These are phyloP conservation scores for Scopus umbretta DNA, from an alignment of 2,113 vertebrate genomes.

Conservation along the genomic window DNA sequence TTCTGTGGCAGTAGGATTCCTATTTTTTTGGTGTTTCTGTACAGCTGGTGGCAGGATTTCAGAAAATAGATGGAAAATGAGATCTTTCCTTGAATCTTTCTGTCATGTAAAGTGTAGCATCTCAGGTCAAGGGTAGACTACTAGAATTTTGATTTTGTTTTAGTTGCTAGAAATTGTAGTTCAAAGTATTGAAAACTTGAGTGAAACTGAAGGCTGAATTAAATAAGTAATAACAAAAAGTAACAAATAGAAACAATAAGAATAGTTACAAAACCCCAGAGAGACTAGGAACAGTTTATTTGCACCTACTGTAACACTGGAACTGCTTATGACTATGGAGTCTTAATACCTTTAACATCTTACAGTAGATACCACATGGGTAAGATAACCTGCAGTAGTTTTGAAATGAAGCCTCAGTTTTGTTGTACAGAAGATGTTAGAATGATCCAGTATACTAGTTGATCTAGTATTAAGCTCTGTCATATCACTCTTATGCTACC, in stretches of 20 bases:
- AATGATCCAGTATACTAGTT: background rate
- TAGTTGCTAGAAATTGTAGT: background rate
- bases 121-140: background rate
- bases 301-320: background rate
- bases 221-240: background rate
- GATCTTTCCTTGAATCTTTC: background rate
- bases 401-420: background rate
- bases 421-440: background rate
- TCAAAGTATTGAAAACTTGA: background rate
- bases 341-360: background rate
- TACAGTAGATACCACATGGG: too few species aligned
- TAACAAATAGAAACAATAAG: too few species aligned
- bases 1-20: background rate
- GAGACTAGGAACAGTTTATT: background rate
- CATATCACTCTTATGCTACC: fast-evolving
- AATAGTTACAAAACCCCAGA: too few species aligned
- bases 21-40: background rate
- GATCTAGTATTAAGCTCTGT: background rate
- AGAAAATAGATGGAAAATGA: background rate
- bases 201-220: background rate
- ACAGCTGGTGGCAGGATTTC: background rate
- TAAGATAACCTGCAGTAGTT: background rate
- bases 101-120: background rate
- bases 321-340: background rate
- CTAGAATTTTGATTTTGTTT: background rate